These are phyloP conservation scores for Lepilemur septentrionalis DNA, from an alignment of 2,797 vertebrate genomes.

Conservation along the genomic window DNA sequence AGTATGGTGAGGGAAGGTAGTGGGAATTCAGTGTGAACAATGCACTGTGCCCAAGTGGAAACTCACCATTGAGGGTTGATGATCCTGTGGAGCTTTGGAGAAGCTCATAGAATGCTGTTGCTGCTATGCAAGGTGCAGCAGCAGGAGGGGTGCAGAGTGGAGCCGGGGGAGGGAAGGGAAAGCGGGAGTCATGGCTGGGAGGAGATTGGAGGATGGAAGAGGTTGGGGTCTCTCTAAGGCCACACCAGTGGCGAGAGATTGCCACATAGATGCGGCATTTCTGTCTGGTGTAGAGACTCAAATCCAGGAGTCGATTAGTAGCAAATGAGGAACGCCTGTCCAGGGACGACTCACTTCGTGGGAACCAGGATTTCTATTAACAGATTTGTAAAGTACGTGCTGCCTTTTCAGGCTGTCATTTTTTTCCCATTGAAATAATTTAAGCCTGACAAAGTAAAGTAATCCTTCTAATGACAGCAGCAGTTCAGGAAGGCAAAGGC, in stretches of 20 bases:
- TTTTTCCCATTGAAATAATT: not conserved
- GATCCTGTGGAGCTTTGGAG: not conserved
- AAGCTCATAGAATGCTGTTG: not conserved
- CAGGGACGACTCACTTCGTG: not conserved
- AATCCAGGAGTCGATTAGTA: not conserved
- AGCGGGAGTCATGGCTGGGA: not conserved
- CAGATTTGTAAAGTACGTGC: not conserved
- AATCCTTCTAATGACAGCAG: not conserved
- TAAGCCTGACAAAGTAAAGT: slow-evolving; percentile 14
- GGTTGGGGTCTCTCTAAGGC: not conserved
- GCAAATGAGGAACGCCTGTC: not conserved
- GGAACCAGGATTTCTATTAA: not conserved
- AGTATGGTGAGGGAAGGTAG: not conserved
- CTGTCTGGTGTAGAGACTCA: not conserved
- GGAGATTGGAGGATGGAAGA: no score
- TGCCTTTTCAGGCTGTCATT: fast-evolving
- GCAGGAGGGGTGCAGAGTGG: no score
- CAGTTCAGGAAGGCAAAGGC: not conserved
- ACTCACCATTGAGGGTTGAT: not conserved
- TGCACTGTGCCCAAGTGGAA: not conserved
- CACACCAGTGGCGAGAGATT: not conserved
- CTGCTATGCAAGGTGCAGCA: not conserved
- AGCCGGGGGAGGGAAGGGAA: no score
- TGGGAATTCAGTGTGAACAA: not conserved
- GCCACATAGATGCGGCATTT: not conserved